Evolutionary conservation across 2,113 vertebrate species (phyloP), one percentile per base, ranked within the genome.

Genomic region (Tringa solitaria): DNA sequence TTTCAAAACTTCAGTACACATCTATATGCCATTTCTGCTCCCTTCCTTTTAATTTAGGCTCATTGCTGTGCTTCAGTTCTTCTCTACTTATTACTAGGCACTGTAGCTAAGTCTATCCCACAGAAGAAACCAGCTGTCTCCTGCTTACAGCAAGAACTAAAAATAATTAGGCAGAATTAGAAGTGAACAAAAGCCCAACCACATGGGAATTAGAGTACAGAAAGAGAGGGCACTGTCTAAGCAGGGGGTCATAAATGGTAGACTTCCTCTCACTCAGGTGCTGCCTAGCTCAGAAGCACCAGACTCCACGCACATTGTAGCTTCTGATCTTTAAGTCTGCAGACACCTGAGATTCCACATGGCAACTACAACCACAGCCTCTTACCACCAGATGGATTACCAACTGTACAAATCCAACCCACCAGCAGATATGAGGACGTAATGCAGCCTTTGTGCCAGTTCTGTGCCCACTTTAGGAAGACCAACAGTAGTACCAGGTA

Each of bases 361-460:
- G 30, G 3, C 14, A 70, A 21, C 16, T 39, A 45, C 33, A 59
- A 21, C 16, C 51, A 39, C 33, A 59, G 50, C 26, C n/a, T n/a
- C 27, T 41, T 23, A n/a, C 65, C 3, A 70, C 16, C 19, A 57
- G 16, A 69, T 30, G 11, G 27, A 39, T 33, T 37, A 70, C 37
- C 54, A 30, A 19, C 60, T 33, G 14, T 20, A 54, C n/a, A 53
- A 50, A 73, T 35, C 35, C 1, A 3, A 82, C 64, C n/a, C n/a
- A 61, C 32, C 46, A 56, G 39, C 8, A 11, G 68, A 65, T 18
- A 9, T 0, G 1, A 88, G 50, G 26, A 56, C 1, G 0, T 39
- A 60, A 70, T 5, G 4, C 50, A 80, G 45, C 45, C 56, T 70
- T 70, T 30, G 14, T 14, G 10, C 27, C 57, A 27, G 16, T 65